Base-by-base conservation (phyloP, 2,888 invertebrate genomes). In the Orchesella flavescens region DNA sequence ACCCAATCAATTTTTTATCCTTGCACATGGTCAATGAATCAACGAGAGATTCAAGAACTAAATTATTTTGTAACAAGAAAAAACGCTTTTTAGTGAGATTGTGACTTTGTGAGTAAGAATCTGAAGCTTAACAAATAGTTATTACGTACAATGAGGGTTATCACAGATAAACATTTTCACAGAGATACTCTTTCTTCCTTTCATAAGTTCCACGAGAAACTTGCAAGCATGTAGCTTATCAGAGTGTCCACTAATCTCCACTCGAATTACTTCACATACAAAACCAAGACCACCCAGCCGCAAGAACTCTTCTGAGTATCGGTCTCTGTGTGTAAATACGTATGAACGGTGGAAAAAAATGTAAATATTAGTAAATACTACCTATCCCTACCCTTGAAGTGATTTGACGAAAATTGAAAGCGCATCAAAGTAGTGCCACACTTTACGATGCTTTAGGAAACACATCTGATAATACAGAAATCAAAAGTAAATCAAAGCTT, bases 21-120 rank as follows among this genome's bases (percentile, higher is more conserved):
- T 86, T 85, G 71, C 87, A 87, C 87, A 87, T 87, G 63, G 87
- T 87, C 66, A 87, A 66, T n/a, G 86, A 86, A 59, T 87, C 87
- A 17, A 86, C 83, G 0, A 86, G 84, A 0, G 84, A 83, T 63
- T 86, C 87, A n/a, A 87, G 69, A 72, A 84, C 86, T 87, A 61
- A 1, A 83, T 44, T 15, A 65, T 12, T 19, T 34, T 49, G n/a
- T 53, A 34, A 55, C 15, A 55, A 21, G 19, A 44, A 59, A n/a
- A 57, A 9, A n/a, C n/a, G 17, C 13, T 13, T 7, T 57, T 57
- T 13, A 12, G 7, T 57, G 57, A 57, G n/a, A n/a, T n/a, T 13
- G n/a, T n/a, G n/a, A n/a, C n/a, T n/a, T n/a, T n/a, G n/a, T n/a
- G n/a, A n/a, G n/a, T n/a, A n/a, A n/a, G n/a, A n/a, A n/a, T n/a